These are phyloP conservation scores for Acestrorhynchus altus DNA, from an alignment of 2,797 vertebrate species.

Conservation along the genomic window DNA sequence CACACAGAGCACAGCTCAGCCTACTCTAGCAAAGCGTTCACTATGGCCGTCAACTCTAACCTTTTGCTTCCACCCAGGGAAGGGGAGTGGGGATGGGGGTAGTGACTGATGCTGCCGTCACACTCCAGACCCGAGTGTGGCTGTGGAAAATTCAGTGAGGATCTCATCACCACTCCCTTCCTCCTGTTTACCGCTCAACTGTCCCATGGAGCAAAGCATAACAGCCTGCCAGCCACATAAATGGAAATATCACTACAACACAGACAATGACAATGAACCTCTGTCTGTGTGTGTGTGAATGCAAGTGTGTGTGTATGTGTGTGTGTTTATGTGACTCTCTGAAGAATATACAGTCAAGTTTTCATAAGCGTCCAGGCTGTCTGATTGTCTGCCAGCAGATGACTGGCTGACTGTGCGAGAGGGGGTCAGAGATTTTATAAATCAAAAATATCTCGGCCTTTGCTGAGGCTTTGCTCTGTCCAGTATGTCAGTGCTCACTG, in stretches of 20 bases:
- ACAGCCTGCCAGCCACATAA: slow-evolving; percentile 50
- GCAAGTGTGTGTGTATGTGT: not conserved
- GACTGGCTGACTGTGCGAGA: not conserved
- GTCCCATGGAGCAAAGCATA: slow-evolving; percentile 36
- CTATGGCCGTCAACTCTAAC: not conserved
- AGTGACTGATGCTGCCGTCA: not conserved
- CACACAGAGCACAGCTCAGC: not conserved
- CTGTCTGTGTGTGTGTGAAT: not conserved
- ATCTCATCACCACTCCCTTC: slow-evolving; percentile 33
- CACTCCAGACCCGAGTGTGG: not conserved
- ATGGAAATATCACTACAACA: slow-evolving; percentile 49
- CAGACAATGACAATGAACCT: slow-evolving; percentile 14
- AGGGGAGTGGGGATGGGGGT: not conserved
- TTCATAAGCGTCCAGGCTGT: not conserved
- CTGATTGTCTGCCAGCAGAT: slow-evolving; percentile 1
- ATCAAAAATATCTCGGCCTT: slow-evolving; percentile 35
- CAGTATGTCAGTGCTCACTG: slow-evolving; percentile 18
- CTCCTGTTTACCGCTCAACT: slow-evolving; percentile 49
- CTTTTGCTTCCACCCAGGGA: not conserved
- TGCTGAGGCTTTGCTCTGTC: slow-evolving; percentile 8
- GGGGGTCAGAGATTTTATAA: slow-evolving; percentile 15
- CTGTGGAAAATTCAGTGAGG: slow-evolving; percentile 40
- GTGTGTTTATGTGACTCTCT: not conserved
- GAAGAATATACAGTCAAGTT: not conserved
- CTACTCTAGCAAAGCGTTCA: too few relatives aligned